Percentiles rank a stretch among this genome's conserved stretches.
These are phyloP conservation scores for Leptopilina clavipes DNA, from an alignment of 1,140 invertebrate genomes.

Conservation along the genomic window DNA sequence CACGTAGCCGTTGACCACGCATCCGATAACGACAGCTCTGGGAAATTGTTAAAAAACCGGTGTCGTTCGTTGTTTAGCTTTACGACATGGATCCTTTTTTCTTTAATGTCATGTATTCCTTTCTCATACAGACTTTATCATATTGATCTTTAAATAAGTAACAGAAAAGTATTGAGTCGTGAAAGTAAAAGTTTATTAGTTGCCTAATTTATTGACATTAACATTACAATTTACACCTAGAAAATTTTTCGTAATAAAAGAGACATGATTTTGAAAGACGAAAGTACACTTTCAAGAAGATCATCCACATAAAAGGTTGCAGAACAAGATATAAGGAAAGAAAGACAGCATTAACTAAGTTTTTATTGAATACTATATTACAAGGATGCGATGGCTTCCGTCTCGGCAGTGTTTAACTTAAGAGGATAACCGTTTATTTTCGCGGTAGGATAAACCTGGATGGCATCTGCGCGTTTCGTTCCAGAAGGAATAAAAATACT, in stretches of 20 bases:
- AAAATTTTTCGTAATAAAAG: neutral
- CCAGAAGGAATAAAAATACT: conserved; percentile 51
- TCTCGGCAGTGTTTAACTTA: conserved; percentile 70
- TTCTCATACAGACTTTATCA: neutral
- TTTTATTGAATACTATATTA: conserved; percentile 74
- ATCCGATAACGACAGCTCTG: conserved; percentile 65
- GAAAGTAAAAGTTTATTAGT: neutral
- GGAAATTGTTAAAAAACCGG: conserved; percentile 68
- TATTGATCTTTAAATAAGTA: neutral
- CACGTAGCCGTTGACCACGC: conserved; percentile 63
- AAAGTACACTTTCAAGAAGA: conserved; percentile 33
- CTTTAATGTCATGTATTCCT: neutral
- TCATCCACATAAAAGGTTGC: conserved; percentile 38
- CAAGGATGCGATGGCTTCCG: conserved; percentile 67
- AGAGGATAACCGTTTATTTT: conserved; percentile 73
- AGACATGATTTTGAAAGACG: conserved; percentile 44
- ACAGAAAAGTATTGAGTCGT: no score
- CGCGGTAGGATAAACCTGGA: conserved; percentile 60
- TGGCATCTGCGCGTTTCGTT: conserved; percentile 61
- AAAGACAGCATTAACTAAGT: conserved; percentile 67
- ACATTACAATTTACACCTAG: neutral
- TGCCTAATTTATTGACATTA: no score
- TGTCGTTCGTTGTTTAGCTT: conserved; percentile 48
- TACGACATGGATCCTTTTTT: conserved; percentile 38
- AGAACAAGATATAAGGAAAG: conserved; percentile 46